These are phyloP conservation scores for Microctonus aethiopoides DNA, from an alignment of 2,888 invertebrate genomes.

Conservation along the genomic window DNA sequence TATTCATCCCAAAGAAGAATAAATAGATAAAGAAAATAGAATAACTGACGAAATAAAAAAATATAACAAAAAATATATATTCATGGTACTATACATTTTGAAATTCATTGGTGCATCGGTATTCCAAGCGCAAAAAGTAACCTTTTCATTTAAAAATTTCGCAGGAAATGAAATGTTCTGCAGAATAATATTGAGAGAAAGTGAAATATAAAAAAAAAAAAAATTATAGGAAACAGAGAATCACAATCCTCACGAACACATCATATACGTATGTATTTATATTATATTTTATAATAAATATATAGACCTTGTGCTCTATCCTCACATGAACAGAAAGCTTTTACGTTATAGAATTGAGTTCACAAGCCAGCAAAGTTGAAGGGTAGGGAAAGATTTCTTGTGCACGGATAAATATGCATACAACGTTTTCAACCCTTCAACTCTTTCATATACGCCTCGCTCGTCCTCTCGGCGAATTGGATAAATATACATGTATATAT, in stretches of 20 bases:
- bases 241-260: neutral
- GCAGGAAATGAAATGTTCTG: conserved; percentile 19
- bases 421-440: neutral
- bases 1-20: neutral
- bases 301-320: neutral
- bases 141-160: conserved; percentile 55
- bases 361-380: conserved; percentile 2
- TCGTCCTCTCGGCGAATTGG: neutral
- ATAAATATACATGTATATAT: neutral
- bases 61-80: conserved; percentile 3
- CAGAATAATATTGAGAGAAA: neutral
- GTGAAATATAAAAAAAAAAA: conserved; percentile 7
- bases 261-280: neutral
- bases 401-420: conserved; percentile 36
- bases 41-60: neutral
- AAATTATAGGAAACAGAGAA: conserved; percentile 1
- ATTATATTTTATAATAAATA: neutral
- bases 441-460: neutral
- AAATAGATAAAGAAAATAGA: neutral
- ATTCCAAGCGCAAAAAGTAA: conserved; percentile 51
- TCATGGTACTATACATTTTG: conserved; percentile 12
- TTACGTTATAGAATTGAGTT: neutral
- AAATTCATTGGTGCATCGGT: conserved; percentile 44
- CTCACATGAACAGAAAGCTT: conserved; percentile 20
- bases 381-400: conserved; percentile 36